Evolutionary conservation across 2,888 invertebrate genomes (phyloP), one percentile per base, ranked within the genome.

Genomic region (Entomobrya multifasciata): DNA sequence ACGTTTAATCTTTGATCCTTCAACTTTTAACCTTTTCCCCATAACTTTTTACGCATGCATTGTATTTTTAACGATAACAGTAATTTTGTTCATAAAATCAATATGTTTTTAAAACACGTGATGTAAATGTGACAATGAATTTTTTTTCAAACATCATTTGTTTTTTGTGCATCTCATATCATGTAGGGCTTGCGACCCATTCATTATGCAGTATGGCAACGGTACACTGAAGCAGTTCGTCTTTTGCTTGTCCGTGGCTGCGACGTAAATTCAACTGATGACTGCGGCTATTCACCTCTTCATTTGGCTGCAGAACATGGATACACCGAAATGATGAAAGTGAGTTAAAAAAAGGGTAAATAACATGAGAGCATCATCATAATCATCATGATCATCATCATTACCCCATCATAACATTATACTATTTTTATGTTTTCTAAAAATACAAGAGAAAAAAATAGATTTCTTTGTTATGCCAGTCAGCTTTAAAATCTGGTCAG

Each of bases 151-250:
- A 36, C 36, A 36, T 8, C 8, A 6, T 36, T 36, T 36, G 8
- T 36, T 36, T 36, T 36, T 6, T 36, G 4, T 36, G 4, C 4
- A 6, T 36, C 5, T 74, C 8, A 49, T 25, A 52, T 13, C 60
- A 41, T 72, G 0, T 96, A 97, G 92, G 98, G 98, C 1, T 94
- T 98, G 67, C 94, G 96, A 85, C 97, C 98, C 0, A 93, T 98
- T 47, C 98, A 98, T 93, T 98, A 98, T 93, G 98, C 98, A 0
- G 96, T 97, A 89, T 97, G 97, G 95, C 96, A 97, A 92, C 94
- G 96, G 36, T 93, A 94, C 91, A 90, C 92, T 1, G 96, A 96
- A 91, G 97, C 97, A 0, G 96, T 96, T 0, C 94, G 95, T 79
- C 93, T 97, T 78, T 93, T 98, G 72, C 93, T 98, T 57, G 96